These are phyloP conservation scores for Apostichopus parvimensis DNA, from an alignment of 35 echinoderm and acorn worm genomes.

Conservation along the genomic window DNA sequence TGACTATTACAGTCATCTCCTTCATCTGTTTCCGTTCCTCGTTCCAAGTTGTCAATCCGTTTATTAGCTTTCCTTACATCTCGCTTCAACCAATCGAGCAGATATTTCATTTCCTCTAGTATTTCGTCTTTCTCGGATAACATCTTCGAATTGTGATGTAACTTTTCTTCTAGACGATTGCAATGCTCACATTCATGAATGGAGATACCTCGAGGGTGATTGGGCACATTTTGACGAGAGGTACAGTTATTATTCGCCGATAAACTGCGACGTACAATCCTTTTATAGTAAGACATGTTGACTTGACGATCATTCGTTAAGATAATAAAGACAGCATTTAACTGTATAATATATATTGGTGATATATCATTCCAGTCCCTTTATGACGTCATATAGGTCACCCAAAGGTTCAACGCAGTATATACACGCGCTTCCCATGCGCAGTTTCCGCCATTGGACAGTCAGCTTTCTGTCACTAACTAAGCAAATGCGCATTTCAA, in stretches of 20 bases:
- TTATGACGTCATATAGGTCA: no score
- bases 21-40: not conserved
- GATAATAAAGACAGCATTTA: no score
- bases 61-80: not conserved
- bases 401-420: no score
- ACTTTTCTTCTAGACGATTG: not conserved
- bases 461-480: no score
- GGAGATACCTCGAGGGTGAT: not conserved
- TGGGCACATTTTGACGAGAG: not conserved
- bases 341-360: no score
- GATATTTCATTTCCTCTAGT: constrained; percentile 8
- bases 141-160: not conserved
- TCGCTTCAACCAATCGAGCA: constrained; percentile 15
- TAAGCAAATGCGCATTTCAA: no score
- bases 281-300: not conserved
- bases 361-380: no score
- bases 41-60: not conserved
- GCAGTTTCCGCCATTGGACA: no score
- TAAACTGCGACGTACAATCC: not conserved
- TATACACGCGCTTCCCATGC: no score
- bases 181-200: constrained; percentile 14
- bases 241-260: not conserved
- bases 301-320: not conserved
- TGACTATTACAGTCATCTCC: not conserved
- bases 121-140: not conserved